phyloP scores from a whole-genome alignment of 2,797 vertebrate species.

The Petrocephalus sullivani region DNA sequence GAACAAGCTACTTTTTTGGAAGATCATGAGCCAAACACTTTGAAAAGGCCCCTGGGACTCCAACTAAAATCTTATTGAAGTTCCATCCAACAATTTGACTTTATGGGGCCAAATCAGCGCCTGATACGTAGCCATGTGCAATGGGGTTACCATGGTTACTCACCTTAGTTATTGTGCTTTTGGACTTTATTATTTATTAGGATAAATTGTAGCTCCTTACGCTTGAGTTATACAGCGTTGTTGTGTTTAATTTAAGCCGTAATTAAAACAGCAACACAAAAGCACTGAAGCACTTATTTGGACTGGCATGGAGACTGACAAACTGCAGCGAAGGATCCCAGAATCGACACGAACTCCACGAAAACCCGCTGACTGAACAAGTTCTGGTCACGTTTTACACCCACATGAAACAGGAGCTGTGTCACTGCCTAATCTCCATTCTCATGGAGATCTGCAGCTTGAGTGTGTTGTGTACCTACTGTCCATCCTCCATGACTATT shows the following conservation, averaged over 20 bases:
- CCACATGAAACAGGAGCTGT: background rate
- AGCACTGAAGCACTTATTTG: background rate
- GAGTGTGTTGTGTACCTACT: background rate
- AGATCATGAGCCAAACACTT: constrained; percentile 52
- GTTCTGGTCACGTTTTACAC: background rate
- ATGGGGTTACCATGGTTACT: constrained; percentile 17
- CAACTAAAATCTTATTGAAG: constrained; percentile 26
- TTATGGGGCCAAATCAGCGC: constrained; percentile 20
- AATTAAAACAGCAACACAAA: background rate
- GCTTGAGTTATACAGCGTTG: background rate
- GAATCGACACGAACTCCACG: background rate
- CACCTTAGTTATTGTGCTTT: background rate
- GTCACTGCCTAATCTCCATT: background rate
- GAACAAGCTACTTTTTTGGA: constrained; percentile 56
- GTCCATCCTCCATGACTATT: background rate
- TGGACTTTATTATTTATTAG: constrained; percentile 1
- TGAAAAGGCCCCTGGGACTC: constrained; percentile 30
- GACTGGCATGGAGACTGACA: background rate
- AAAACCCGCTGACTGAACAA: background rate
- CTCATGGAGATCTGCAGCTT: background rate
- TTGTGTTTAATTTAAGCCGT: background rate
- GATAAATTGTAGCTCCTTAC: background rate
- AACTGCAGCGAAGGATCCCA: background rate
- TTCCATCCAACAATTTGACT: constrained; percentile 23
- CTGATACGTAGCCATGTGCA: background rate